A percentile compares a stretch with the other conserved stretches of the same genome.
These are phyloP conservation scores for Mycetomoellerius zeteki DNA, from an alignment of 1,140 invertebrate species.

Conservation along the genomic window DNA sequence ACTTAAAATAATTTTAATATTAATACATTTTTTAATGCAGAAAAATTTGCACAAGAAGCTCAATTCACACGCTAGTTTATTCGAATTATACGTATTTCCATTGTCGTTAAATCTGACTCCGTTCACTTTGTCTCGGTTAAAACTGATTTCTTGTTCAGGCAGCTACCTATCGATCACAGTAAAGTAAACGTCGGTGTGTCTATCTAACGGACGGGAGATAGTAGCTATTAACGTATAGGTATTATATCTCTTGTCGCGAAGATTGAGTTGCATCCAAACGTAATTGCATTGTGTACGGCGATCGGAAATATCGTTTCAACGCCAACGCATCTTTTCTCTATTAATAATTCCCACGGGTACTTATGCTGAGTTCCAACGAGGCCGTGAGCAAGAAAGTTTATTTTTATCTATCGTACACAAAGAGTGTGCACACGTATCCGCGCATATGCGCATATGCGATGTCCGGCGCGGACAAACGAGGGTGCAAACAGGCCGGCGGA, in stretches of 20 bases:
- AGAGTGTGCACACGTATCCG: conserved; percentile 41
- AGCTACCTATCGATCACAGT: conserved; percentile 38
- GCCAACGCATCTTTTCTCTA: conserved; percentile 1
- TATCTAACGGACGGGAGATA: conserved; percentile 28
- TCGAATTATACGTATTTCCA: not conserved
- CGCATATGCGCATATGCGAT: conserved; percentile 47
- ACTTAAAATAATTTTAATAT: conserved; percentile 19
- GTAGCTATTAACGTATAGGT: conserved; percentile 34
- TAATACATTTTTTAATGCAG: not conserved
- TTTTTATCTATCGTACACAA: conserved; percentile 66
- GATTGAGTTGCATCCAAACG: conserved; percentile 23
- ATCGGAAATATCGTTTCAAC: not conserved
- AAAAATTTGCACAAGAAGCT: no score
- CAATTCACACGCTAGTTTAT: not conserved
- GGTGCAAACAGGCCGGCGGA: conserved; percentile 51
- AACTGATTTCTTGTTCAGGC: conserved; percentile 48
- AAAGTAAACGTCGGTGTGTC: conserved; percentile 35
- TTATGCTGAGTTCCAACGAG: conserved; percentile 1
- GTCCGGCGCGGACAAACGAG: conserved; percentile 63
- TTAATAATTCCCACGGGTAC: conserved; percentile 37
- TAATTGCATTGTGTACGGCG: conserved; percentile 8
- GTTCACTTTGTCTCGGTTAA: conserved; percentile 20
- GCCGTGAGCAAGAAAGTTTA: conserved; percentile 61
- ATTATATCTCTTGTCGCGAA: conserved; percentile 32
- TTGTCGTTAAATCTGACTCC: not conserved